Percentiles rank a stretch among this genome's conserved stretches.
Conservation (phyloP, 92 coral and sea anemone genomes). For the Porites cylindrica region DNA sequence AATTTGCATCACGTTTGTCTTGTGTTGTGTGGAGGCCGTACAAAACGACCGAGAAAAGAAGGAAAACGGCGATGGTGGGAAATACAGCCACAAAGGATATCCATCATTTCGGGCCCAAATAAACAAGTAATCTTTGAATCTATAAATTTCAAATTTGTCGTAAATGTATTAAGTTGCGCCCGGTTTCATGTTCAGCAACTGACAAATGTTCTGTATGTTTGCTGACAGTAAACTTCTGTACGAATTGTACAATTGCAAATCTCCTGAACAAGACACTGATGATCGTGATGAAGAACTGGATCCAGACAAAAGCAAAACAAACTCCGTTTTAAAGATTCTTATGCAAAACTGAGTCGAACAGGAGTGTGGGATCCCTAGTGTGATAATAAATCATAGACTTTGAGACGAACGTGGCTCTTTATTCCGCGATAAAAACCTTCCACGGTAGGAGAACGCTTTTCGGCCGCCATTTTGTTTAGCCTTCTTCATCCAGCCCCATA, state of each 20-base stretch:
- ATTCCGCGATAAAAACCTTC: too few species aligned
- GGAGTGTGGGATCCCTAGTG: background rate
- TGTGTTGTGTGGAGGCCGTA: background rate
- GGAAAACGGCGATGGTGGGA: background rate
- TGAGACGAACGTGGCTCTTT: too few species aligned
- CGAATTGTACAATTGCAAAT: constrained; percentile 11
- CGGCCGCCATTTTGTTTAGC: too few species aligned
- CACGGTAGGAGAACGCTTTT: too few species aligned
- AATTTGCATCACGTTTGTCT: background rate
- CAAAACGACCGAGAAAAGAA: constrained; percentile 1
- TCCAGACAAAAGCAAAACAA: background rate
- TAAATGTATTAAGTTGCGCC: background rate
- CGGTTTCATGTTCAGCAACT: background rate
- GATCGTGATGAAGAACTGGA: background rate
- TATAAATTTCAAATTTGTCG: background rate
- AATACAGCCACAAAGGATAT: background rate
- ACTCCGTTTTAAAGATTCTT: constrained; percentile 11
- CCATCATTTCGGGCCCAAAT: constrained; percentile 3
- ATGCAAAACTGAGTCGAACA: background rate
- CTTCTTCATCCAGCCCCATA: too few species aligned
- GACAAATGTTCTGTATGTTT: background rate
- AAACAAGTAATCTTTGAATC: constrained; percentile 9
- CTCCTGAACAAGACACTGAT: constrained; percentile 2
- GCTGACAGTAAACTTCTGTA: background rate
- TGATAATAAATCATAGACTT: background rate